These are phyloP conservation scores for Thumatha senex DNA, from an alignment of 2,888 invertebrate species.

Conservation along the genomic window DNA sequence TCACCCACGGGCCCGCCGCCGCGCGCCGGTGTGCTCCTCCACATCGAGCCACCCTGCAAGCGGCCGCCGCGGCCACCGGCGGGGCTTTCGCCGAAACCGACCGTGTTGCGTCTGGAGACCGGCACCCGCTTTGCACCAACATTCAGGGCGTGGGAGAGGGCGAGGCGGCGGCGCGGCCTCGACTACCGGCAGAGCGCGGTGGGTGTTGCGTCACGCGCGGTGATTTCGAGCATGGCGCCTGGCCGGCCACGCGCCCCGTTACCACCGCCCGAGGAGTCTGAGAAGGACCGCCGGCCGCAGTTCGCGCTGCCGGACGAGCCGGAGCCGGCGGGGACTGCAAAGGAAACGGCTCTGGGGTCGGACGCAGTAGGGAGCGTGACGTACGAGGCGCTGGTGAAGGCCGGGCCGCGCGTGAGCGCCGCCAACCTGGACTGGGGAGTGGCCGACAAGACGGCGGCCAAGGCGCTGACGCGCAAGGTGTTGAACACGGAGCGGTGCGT, in stretches of 20 bases:
- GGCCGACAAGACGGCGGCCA: constrained; percentile 38
- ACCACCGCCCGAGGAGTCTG: constrained; percentile 28
- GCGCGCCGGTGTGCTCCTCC: constrained; percentile 22
- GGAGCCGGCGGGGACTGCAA: constrained; percentile 23
- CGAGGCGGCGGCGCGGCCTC: constrained; percentile 26
- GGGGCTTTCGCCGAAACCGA: constrained; percentile 16
- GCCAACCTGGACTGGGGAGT: constrained; percentile 37
- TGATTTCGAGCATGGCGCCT: constrained; percentile 38
- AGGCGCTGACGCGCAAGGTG: constrained; percentile 48
- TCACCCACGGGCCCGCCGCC: constrained; percentile 21
- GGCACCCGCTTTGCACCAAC: constrained; percentile 33
- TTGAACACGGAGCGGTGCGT: constrained; percentile 51
- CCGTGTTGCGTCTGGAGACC: constrained; percentile 27
- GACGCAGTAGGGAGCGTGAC: not conserved
- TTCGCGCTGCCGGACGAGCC: constrained; percentile 42
- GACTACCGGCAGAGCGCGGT: constrained; percentile 36
- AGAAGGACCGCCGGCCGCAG: constrained; percentile 38
- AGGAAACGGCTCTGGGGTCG: constrained; percentile 9
- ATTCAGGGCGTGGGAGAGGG: constrained; percentile 19
- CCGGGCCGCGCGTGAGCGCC: constrained; percentile 30
- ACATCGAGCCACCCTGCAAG: constrained; percentile 11
- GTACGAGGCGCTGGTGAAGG: constrained; percentile 33
- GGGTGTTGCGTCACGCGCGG: constrained; percentile 27
- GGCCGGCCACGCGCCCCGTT: constrained; percentile 22
- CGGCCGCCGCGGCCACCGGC: constrained; percentile 23